phyloP scores from a whole-genome alignment of 1,140 invertebrate species.

The Galendromus occidentalis region DNA sequence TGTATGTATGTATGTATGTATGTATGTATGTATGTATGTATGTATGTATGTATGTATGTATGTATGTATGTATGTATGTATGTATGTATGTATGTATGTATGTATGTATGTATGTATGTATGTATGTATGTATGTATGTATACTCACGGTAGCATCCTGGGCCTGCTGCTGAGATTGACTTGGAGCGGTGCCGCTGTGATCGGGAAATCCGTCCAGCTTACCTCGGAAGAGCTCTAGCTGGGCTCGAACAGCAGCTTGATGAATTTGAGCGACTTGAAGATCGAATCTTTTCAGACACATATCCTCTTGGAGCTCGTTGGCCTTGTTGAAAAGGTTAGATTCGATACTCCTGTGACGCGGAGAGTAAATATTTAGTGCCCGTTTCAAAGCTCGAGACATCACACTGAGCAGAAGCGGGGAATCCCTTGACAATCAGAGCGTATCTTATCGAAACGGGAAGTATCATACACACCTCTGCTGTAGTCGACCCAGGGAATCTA shows the following conservation, averaged over 20 bases:
- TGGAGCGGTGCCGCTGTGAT: constrained; percentile 22
- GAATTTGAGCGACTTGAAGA: constrained; percentile 66
- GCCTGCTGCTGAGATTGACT: constrained; percentile 18
- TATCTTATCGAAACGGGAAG: no score
- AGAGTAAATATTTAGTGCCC: not conserved
- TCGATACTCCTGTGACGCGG: constrained; percentile 43
- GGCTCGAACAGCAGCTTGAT: constrained; percentile 62
- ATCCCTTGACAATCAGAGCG: no score
- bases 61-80: no score
- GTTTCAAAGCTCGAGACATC: no score
- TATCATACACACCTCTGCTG: constrained; percentile 48
- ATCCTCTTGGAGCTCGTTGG: constrained; percentile 81
- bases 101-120: no score
- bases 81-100: no score
- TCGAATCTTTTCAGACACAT: constrained; percentile 84
- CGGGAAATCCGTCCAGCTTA: constrained; percentile 43
- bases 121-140: no score
- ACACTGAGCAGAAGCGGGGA: no score
- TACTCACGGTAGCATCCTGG: constrained; percentile 2
- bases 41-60: no score
- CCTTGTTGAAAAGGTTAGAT: constrained; percentile 68
- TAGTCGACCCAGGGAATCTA: constrained; percentile 57
- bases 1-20: no score
- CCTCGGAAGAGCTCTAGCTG: constrained; percentile 75
- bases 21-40: no score